These are phyloP conservation scores for Urocynchramus pylzowi DNA, from an alignment of 2,113 vertebrate genomes.

Conservation along the genomic window DNA sequence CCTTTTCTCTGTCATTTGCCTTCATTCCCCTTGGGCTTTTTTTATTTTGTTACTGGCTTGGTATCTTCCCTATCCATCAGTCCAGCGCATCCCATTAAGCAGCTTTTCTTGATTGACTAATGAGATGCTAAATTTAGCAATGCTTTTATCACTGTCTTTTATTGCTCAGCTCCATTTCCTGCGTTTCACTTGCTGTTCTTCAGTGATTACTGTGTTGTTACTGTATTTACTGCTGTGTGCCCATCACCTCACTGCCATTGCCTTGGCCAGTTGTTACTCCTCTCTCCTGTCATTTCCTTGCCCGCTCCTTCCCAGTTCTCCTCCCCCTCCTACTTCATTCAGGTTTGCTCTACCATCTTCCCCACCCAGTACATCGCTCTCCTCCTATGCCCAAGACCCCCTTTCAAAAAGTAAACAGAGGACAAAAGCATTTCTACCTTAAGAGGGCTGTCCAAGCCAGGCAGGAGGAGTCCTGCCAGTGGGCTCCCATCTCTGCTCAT, in stretches of 20 bases:
- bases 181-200: neutral
- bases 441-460: neutral
- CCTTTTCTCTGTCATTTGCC: neutral
- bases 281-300: neutral
- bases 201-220: neutral
- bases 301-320: neutral
- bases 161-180: neutral
- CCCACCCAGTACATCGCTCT: neutral
- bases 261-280: neutral
- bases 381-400: neutral
- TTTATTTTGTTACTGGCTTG: neutral
- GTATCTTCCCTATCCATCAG: neutral
- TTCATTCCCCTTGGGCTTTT: neutral
- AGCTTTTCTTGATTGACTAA: constrained; percentile 40
- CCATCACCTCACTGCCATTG: neutral
- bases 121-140: constrained; percentile 22
- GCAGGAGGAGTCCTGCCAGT: neutral
- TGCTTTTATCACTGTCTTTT: neutral
- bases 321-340: neutral
- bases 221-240: neutral
- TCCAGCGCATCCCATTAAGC: neutral
- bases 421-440: neutral
- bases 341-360: neutral
- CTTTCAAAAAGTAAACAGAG: neutral
- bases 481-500: neutral